Evolutionary conservation across 2,888 invertebrate species (phyloP).

Genomic region (Argynnis bischoffii): DNA sequence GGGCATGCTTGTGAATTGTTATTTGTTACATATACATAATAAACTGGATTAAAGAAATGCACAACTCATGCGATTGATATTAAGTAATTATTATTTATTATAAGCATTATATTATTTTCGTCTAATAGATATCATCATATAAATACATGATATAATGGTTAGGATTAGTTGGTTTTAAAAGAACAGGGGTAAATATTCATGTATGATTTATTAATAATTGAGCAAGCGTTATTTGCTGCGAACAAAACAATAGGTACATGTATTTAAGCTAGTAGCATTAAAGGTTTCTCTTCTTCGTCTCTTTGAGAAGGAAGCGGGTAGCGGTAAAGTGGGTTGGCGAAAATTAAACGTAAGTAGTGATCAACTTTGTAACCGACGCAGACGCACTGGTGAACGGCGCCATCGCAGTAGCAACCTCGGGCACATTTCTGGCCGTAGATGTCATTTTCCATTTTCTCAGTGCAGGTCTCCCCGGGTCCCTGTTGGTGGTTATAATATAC

Average conservation of each 20-base stretch:
- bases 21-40: too few species aligned
- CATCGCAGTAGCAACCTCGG: conserved; percentile 64
- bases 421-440: conserved; percentile 65
- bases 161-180: conserved; percentile 1
- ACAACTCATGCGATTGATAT: too few species aligned
- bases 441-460: conserved; percentile 64
- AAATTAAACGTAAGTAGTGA: conserved; percentile 50
- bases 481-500: conserved; percentile 36
- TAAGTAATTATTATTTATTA: too few species aligned
- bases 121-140: too few species aligned
- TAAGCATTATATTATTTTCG: too few species aligned
- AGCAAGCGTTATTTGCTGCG: not conserved
- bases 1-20: too few species aligned
- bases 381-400: conserved; percentile 56
- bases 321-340: conserved; percentile 50
- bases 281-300: not conserved
- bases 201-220: conserved; percentile 11
- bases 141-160: too few species aligned
- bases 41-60: too few species aligned
- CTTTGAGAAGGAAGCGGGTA: conserved; percentile 43
- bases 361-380: conserved; percentile 56
- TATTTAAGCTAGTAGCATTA: conserved; percentile 13
- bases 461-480: conserved; percentile 70
- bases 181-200: not conserved
- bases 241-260: not conserved